Evolutionary conservation across 2,113 vertebrate species (phyloP).

Genomic region (Saccopteryx leptura): DNA sequence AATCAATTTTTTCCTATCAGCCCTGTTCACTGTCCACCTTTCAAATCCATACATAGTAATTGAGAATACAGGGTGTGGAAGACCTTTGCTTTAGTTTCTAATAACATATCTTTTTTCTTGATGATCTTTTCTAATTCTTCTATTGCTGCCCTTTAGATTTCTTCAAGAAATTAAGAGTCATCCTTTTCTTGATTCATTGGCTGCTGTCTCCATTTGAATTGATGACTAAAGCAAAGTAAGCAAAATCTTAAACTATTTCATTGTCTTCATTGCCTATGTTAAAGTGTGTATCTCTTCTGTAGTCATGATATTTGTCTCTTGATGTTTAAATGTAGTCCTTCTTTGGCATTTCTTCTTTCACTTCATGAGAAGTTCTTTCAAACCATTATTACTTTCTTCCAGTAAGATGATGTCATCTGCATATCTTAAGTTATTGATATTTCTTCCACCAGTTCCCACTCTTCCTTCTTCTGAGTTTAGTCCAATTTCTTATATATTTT

Average conservation of each 20-base stretch:
- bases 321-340: neutral
- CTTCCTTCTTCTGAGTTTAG: neutral
- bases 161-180: neutral
- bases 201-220: neutral
- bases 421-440: neutral
- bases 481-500: neutral
- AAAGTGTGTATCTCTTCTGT: neutral
- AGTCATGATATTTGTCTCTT: neutral
- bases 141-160: neutral
- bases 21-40: neutral
- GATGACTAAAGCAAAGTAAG: no score
- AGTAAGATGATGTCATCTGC: neutral
- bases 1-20: neutral
- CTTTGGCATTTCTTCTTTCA: neutral
- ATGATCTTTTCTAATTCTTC: neutral
- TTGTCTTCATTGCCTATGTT: neutral
- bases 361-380: neutral
- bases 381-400: neutral
- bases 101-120: neutral
- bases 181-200: neutral
- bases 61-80: neutral
- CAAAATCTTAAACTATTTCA: neutral
- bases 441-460: neutral
- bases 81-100: neutral
- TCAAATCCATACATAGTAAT: no score